Evolutionary conservation across 2,113 vertebrate genomes (phyloP).

Genomic region (Sylvilagus bachmani): DNA sequence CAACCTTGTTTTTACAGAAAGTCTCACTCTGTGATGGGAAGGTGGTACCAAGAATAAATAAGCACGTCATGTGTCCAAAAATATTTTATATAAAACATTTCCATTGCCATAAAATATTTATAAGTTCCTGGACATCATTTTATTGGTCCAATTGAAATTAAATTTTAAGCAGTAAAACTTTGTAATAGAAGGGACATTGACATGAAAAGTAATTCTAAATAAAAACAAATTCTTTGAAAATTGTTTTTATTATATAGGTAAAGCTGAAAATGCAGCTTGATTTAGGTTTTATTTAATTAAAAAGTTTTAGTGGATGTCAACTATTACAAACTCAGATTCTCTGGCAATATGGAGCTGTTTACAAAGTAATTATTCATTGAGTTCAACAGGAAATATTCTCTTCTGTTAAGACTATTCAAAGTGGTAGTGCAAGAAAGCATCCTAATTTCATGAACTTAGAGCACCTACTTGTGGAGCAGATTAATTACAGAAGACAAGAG

Average conservation of each 20-base stretch:
- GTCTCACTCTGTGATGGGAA: background rate
- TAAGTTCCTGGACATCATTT: background rate
- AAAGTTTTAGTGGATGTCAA: background rate
- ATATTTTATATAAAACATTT: background rate
- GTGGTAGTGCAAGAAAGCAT: background rate
- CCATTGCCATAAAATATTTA: background rate
- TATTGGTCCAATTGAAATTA: background rate
- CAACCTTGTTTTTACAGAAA: background rate
- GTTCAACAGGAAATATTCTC: constrained; percentile 50
- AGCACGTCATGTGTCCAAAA: background rate
- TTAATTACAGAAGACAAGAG: constrained; percentile 71
- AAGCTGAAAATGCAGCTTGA: background rate
- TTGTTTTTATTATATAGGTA: background rate
- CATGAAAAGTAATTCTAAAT: background rate
- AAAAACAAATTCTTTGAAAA: background rate
- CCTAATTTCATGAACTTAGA: constrained; percentile 59
- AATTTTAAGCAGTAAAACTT: background rate
- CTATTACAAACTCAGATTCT: constrained; percentile 28
- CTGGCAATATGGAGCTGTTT: background rate
- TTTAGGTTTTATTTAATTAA: constrained; percentile 36
- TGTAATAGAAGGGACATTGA: background rate
- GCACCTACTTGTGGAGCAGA: constrained; percentile 48
- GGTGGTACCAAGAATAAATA: background rate
- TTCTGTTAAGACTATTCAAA: constrained; percentile 14
- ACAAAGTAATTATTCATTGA: background rate